Evolutionary conservation across 2,797 vertebrate genomes (phyloP).

Genomic region (Sphaeramia orbicularis): DNA sequence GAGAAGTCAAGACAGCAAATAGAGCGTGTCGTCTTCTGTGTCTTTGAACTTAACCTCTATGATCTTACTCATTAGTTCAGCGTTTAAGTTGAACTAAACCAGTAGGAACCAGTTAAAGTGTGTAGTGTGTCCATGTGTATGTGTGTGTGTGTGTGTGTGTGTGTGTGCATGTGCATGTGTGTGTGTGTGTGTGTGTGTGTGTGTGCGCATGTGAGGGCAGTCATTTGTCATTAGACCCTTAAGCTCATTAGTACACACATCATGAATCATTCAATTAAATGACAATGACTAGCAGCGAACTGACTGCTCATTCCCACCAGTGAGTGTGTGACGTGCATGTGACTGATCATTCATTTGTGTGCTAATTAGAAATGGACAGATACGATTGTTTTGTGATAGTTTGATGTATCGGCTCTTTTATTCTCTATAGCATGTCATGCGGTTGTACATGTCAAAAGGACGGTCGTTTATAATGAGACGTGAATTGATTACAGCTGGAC

Average conservation of each 20-base stretch:
- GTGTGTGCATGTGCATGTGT: conserved; percentile 37
- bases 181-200: neutral
- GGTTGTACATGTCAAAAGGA: too few species aligned
- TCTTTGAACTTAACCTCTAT: conserved; percentile 66
- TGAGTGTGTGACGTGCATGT: conserved; percentile 5
- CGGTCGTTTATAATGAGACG: too few species aligned
- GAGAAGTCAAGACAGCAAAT: conserved; percentile 25
- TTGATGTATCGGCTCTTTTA: neutral
- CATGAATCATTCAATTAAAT: conserved; percentile 68
- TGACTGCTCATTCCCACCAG: conserved; percentile 31
- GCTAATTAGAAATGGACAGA: neutral
- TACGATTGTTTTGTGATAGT: conserved; percentile 2
- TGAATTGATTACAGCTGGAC: too few species aligned
- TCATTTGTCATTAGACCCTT: conserved; percentile 60
- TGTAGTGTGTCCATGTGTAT: too few species aligned
- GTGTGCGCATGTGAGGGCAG: conserved; percentile 7
- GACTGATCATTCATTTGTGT: neutral
- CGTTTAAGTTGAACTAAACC: conserved; percentile 53
- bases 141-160: too few species aligned
- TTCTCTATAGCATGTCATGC: neutral
- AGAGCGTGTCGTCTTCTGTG: conserved; percentile 21
- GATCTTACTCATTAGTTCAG: conserved; percentile 62
- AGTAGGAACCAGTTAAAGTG: too few species aligned
- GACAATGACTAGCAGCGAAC: conserved; percentile 56
- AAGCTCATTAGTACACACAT: conserved; percentile 52